Evolutionary conservation across 2,113 vertebrate species (phyloP).

Genomic region (Malurus alboscapulatus): DNA sequence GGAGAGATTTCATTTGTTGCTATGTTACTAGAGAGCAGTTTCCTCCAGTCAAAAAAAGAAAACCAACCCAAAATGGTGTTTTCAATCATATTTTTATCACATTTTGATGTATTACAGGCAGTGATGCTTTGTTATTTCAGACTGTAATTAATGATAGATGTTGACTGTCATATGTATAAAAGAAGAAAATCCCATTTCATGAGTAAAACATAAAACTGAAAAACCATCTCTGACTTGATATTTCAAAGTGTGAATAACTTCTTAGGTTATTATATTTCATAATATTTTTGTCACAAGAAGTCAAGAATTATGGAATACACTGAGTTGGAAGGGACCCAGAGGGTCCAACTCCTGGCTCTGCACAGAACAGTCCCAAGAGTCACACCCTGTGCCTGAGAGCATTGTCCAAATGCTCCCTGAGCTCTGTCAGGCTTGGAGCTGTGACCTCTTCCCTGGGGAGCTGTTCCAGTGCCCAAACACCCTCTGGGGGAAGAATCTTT

Average conservation of each 20-base stretch:
- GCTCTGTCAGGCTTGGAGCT: not conserved
- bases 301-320: not conserved
- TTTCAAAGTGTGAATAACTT: not conserved
- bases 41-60: not conserved
- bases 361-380: not conserved
- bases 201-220: not conserved
- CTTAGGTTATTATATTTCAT: not conserved
- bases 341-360: not conserved
- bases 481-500: not conserved
- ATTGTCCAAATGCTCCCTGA: accelerated
- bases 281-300: not conserved
- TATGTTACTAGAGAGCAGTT: not conserved
- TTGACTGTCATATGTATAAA: not conserved
- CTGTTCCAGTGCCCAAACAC: not conserved
- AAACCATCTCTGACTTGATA: not conserved
- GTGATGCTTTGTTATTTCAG: not conserved
- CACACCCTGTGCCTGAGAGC: accelerated
- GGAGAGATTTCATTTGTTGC: not conserved
- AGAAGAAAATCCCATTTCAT: not conserved
- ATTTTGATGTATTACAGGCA: not conserved
- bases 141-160: not conserved
- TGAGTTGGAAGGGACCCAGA: not conserved
- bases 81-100: not conserved
- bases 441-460: not conserved
- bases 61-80: not conserved